Evolutionary conservation across 2,113 vertebrate species (phyloP).

Genomic region (Crotophaga sulcirostris): DNA sequence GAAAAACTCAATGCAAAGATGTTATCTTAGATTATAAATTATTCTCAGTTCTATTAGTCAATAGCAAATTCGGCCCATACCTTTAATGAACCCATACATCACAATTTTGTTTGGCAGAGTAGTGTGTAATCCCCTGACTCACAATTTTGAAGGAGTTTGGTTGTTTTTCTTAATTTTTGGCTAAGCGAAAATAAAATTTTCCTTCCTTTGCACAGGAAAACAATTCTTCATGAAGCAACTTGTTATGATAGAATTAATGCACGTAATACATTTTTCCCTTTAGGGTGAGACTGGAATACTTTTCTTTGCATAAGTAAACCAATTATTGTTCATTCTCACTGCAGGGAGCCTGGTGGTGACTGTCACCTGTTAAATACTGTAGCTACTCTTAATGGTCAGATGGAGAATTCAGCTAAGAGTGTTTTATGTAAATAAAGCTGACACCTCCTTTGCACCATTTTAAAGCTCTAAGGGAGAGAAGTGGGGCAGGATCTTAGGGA

Average conservation of each 20-base stretch:
- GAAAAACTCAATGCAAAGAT: not conserved
- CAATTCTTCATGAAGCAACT: not conserved
- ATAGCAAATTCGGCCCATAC: not conserved
- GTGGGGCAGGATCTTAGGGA: not conserved
- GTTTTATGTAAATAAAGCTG: conserved; percentile 10
- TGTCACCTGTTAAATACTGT: not conserved
- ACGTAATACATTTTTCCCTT: not conserved
- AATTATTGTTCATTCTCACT: not conserved
- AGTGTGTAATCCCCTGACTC: not conserved
- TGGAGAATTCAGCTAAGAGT: not conserved
- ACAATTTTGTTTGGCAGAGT: not conserved
- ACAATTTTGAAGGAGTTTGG: not conserved
- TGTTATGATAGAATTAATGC: not conserved
- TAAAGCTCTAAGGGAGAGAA: not conserved
- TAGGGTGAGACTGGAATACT: not conserved
- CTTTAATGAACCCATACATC: not conserved
- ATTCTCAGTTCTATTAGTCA: not conserved
- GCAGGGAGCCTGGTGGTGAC: not conserved
- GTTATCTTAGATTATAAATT: not conserved
- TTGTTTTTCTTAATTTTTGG: too few relatives aligned
- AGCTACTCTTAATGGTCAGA: conserved; percentile 6
- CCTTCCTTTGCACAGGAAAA: not conserved
- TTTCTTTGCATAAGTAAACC: not conserved
- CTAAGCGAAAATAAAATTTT: not conserved
- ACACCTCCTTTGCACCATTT: conserved; percentile 33